Base-by-base conservation (phyloP, 1,140 invertebrate genomes). In the Apis dorsata region DNA sequence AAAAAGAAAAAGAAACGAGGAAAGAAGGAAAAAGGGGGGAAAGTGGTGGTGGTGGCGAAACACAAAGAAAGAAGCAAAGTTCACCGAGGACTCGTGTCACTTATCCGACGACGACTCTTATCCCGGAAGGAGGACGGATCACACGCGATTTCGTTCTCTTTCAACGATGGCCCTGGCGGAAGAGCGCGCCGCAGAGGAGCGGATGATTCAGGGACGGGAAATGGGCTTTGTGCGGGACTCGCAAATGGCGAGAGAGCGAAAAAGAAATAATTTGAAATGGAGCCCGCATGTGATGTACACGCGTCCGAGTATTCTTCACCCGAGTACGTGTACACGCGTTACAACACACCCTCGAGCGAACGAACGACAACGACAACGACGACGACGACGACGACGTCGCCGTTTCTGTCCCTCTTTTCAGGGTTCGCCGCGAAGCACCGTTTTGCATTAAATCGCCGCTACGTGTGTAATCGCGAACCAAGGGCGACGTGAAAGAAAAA, bases 261-360 rank as follows among this genome's bases (percentile, higher is more conserved):
- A 91, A 91, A 88, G 80, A 81, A 91, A 91, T 91, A 89, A 91
- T 91, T 90, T 90, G 49, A 90, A 90, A 91, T 85, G 88, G 78
- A 92, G 88, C 88, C 88, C 90, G 90, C 87, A 88, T 90, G 83
- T 79, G 88, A 88, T 76, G 34, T 44, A 90, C 83, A 88, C 76
- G 79, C 72, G 86, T 88, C 71, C 81, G 76, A 86, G 84, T 79
- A 76, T 69, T 66, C 72, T 84, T 84, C 72, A 63, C 34, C 71
- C 71, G 75, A 34, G 34, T 44, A 76, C 73, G 73, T 63, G 78
- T 65, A 81, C 79, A 68, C 79, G 71, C 62, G 79, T 76, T 34
- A 51, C 65, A 71, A 24, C 62, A 53, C 60, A 66, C 44, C 34
- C 57, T 49, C 72, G 34, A 44, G 34, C 65, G 70, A 68, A 44